These are phyloP conservation scores for Pristionchus pacificus DNA, from an alignment of 1,140 invertebrate species.

Conservation along the genomic window DNA sequence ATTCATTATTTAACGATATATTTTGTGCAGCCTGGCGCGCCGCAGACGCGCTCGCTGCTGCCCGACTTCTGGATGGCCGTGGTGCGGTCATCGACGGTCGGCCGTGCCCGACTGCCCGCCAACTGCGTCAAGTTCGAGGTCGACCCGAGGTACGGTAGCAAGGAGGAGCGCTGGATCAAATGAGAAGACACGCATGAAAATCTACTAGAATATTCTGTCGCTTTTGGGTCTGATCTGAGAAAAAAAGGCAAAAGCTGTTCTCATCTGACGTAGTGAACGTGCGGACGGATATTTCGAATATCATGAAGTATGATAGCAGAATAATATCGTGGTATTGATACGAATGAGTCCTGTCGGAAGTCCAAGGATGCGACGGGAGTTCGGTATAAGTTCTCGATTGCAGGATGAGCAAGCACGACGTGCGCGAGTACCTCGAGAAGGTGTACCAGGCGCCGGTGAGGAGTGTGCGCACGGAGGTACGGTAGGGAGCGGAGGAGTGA, in stretches of 20 bases:
- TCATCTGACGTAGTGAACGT: too few relatives aligned
- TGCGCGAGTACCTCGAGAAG: conserved; percentile 53
- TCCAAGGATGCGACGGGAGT: too few relatives aligned
- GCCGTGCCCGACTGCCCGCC: conserved; percentile 42
- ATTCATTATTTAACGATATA: too few relatives aligned
- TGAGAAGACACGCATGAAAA: too few relatives aligned
- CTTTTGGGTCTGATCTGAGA: too few relatives aligned
- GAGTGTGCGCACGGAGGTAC: conserved; percentile 48
- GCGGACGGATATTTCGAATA: too few relatives aligned
- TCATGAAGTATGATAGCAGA: too few relatives aligned
- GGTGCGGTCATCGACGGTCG: conserved; percentile 40
- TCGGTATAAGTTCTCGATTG: conserved; percentile 20
- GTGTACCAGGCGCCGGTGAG: conserved; percentile 55
- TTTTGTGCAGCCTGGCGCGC: conserved; percentile 54
- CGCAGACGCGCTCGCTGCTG: conserved; percentile 50
- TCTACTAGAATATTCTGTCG: too few relatives aligned
- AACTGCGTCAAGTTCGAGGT: conserved; percentile 55
- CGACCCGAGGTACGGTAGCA: conserved; percentile 39
- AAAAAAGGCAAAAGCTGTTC: too few relatives aligned
- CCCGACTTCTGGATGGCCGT: conserved; percentile 55
- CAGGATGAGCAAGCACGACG: conserved; percentile 45
- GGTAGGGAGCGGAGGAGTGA: not conserved
- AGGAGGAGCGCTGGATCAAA: too few relatives aligned
- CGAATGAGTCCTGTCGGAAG: too few relatives aligned
- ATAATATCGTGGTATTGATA: too few relatives aligned